Evolutionary conservation across 2,797 vertebrate genomes (phyloP).

Genomic region (Menidia menidia): DNA sequence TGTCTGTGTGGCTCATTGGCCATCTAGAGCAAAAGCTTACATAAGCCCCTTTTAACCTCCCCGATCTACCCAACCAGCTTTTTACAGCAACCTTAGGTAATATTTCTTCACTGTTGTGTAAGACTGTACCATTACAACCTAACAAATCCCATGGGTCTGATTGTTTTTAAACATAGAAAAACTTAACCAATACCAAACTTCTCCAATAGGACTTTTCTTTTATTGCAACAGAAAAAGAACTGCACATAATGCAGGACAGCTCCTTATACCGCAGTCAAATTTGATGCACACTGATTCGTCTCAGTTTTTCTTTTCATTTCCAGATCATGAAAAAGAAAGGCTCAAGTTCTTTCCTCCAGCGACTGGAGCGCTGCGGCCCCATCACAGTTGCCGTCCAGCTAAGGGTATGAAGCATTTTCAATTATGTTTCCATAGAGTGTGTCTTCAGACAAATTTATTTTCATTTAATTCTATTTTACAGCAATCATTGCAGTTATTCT

Average conservation of each 20-base stretch:
- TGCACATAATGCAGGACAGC: slow-evolving; percentile 2
- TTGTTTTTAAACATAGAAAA: slow-evolving; percentile 24
- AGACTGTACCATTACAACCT: slow-evolving; percentile 21
- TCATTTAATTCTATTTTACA: slow-evolving; percentile 2
- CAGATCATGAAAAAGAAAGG: slow-evolving; percentile 94
- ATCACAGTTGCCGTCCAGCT: slow-evolving; percentile 88
- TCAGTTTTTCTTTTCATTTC: slow-evolving; percentile 6
- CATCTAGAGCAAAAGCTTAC: slow-evolving; percentile 55
- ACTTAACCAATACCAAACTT: slow-evolving; percentile 6
- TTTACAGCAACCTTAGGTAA: slow-evolving; percentile 58
- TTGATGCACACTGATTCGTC: slow-evolving; percentile 4
- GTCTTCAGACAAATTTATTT: neutral
- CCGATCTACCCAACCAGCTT: slow-evolving; percentile 38
- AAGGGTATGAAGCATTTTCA: slow-evolving; percentile 81
- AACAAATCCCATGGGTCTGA: slow-evolving; percentile 9
- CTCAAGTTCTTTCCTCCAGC: slow-evolving; percentile 88
- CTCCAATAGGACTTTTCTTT: slow-evolving; percentile 5
- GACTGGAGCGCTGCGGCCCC: slow-evolving; percentile 88
- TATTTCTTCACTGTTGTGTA: slow-evolving; percentile 28
- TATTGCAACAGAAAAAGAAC: slow-evolving; percentile 2
- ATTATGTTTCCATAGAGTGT: no score
- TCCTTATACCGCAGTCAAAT: slow-evolving; percentile 17
- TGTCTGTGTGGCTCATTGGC: slow-evolving; percentile 69
- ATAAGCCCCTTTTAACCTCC: slow-evolving; percentile 47
- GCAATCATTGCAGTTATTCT: neutral